Evolutionary conservation across 2,113 vertebrate species (phyloP).

Genomic region (Turdus rufiventris): DNA sequence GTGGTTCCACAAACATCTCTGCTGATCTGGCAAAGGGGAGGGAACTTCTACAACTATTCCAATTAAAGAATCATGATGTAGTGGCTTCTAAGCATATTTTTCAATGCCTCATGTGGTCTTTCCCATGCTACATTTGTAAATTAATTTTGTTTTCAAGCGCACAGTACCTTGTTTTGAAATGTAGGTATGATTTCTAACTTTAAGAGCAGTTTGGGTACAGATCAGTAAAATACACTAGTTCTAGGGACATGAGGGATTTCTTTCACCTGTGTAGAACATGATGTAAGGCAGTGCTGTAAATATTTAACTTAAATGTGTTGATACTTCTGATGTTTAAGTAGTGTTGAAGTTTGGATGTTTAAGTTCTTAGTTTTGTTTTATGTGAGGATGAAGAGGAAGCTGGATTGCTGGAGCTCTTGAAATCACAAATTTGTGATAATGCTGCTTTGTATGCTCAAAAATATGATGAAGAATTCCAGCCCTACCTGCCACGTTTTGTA

Average conservation of each 20-base stretch:
- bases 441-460: conserved; percentile 97
- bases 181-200: background rate
- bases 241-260: background rate
- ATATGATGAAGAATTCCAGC: conserved; percentile 97
- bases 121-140: background rate
- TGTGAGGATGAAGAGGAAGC: conserved; percentile 96
- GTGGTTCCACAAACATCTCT: background rate
- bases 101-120: background rate
- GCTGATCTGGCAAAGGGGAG: background rate
- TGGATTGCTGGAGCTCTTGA: conserved; percentile 92
- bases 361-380: conserved; percentile 57
- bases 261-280: background rate
- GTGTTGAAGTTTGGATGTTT: background rate
- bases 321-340: background rate
- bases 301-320: background rate
- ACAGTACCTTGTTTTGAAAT: background rate
- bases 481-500: conserved; percentile 93
- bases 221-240: background rate
- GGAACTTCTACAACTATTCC: background rate
- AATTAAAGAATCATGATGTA: background rate
- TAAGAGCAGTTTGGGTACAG: background rate
- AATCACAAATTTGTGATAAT: conserved; percentile 98
- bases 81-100: background rate
- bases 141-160: background rate
- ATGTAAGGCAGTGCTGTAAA: background rate